A percentile compares a stretch with the other conserved stretches of the same genome.
Evolutionary conservation across 1,140 invertebrate species (phyloP).

Genomic region (Hirudo medicinalis): DNA sequence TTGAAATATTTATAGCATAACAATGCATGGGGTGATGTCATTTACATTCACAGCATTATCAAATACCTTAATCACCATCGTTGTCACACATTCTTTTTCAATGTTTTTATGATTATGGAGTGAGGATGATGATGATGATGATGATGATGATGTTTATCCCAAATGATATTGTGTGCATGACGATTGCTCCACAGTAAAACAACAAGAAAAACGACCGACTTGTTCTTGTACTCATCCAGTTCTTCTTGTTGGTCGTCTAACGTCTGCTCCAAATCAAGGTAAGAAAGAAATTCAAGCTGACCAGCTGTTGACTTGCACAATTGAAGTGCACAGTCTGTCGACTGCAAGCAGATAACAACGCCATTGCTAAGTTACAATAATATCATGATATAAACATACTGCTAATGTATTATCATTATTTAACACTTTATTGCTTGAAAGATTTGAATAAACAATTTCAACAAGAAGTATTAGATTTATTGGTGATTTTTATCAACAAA

Average conservation of each 20-base stretch:
- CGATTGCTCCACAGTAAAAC: background rate
- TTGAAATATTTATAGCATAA: too few relatives aligned
- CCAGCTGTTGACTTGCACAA: constrained; percentile 65
- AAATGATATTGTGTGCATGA: too few relatives aligned
- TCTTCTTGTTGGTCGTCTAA: constrained; percentile 82
- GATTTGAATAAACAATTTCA: too few relatives aligned
- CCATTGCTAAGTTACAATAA: too few relatives aligned
- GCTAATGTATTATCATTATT: too few relatives aligned
- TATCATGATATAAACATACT: background rate
- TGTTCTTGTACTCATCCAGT: constrained; percentile 73
- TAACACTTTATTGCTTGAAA: too few relatives aligned
- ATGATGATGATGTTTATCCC: too few relatives aligned
- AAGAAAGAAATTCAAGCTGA: constrained; percentile 65
- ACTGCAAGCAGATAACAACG: constrained; percentile 35
- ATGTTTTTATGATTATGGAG: too few relatives aligned
- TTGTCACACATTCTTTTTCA: background rate
- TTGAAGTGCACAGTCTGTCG: constrained; percentile 83
- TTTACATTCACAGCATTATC: background rate
- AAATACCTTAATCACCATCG: background rate
- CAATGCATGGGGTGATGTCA: too few relatives aligned
- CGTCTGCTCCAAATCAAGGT: constrained; percentile 78
- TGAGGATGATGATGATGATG: too few relatives aligned
- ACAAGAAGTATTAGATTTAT: too few relatives aligned
- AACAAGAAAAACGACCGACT: constrained; percentile 50
- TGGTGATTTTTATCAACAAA: too few relatives aligned